Conservation (phyloP, 2,888 invertebrate species). For the Acronicta aceris region DNA sequence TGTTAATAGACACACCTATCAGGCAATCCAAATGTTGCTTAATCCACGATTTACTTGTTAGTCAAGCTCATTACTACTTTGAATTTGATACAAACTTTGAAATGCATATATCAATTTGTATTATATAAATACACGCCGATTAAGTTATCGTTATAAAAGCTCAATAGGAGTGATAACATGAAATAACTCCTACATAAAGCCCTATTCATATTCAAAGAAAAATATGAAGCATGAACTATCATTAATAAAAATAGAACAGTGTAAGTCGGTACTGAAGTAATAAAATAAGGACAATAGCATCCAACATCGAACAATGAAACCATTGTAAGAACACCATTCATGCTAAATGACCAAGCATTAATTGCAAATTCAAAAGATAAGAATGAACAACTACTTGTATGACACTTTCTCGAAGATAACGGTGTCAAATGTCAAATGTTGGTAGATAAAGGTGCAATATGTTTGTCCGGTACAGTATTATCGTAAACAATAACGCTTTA, state of each 20-base stretch:
- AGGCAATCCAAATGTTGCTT: too few relatives aligned
- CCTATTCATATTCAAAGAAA: slow-evolving; percentile 24
- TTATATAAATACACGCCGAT: too few relatives aligned
- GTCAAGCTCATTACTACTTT: too few relatives aligned
- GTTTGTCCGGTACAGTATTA: slow-evolving; percentile 55
- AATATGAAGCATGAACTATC: slow-evolving; percentile 29
- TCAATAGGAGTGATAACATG: slow-evolving; percentile 12
- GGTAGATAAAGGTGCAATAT: slow-evolving; percentile 63
- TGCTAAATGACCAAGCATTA: slow-evolving; percentile 63
- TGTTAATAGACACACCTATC: too few relatives aligned
- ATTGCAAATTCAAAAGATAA: slow-evolving; percentile 70
- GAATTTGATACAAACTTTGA: too few relatives aligned
- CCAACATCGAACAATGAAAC: slow-evolving; percentile 51
- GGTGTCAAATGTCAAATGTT: slow-evolving; percentile 73
- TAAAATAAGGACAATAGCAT: slow-evolving; percentile 57
- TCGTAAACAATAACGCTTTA: slow-evolving; percentile 56
- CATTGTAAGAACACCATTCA: slow-evolving; percentile 55
- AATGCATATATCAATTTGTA: too few relatives aligned
- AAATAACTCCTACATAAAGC: slow-evolving; percentile 22
- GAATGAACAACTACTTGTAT: slow-evolving; percentile 76
- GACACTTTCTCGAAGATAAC: slow-evolving; percentile 75
- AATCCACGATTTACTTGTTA: too few relatives aligned
- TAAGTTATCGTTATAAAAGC: too few relatives aligned
- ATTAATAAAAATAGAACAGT: slow-evolving; percentile 42
- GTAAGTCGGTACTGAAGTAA: slow-evolving; percentile 38